These are phyloP conservation scores for Drosophila paracracens DNA, from an alignment of 2,888 invertebrate genomes.

Conservation along the genomic window DNA sequence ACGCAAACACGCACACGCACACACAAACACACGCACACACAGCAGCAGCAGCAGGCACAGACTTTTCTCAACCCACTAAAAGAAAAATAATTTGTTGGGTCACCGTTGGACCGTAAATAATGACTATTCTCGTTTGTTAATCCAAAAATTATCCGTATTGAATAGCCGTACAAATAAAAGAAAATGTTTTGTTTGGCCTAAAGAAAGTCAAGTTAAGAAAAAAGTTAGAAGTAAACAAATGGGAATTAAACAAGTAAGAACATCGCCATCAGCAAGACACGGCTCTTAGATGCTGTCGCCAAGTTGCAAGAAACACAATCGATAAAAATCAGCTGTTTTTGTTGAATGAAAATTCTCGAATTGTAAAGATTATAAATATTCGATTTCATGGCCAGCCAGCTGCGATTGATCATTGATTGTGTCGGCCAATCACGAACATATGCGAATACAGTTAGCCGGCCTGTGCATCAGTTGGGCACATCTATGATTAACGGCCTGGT, in stretches of 20 bases:
- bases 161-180: background rate
- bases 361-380: background rate
- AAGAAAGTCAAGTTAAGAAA: background rate
- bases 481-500: constrained; percentile 40
- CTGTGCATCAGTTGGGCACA: constrained; percentile 34
- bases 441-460: constrained; percentile 38
- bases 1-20: background rate
- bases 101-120: background rate
- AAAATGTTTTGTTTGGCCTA: background rate
- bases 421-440: constrained; percentile 9
- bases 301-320: background rate
- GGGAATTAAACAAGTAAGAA: background rate
- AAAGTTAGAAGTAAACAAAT: background rate
- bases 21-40: background rate
- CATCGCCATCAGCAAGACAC: background rate
- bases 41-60: background rate
- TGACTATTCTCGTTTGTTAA: background rate
- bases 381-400: constrained; percentile 44
- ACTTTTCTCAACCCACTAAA: background rate
- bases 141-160: background rate
- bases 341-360: background rate
- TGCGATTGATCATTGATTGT: constrained; percentile 34
- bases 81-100: background rate
- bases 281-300: background rate
- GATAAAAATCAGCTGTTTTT: background rate